These are phyloP conservation scores for Phymatocera aterrima DNA, from an alignment of 2,888 invertebrate species.

Conservation along the genomic window DNA sequence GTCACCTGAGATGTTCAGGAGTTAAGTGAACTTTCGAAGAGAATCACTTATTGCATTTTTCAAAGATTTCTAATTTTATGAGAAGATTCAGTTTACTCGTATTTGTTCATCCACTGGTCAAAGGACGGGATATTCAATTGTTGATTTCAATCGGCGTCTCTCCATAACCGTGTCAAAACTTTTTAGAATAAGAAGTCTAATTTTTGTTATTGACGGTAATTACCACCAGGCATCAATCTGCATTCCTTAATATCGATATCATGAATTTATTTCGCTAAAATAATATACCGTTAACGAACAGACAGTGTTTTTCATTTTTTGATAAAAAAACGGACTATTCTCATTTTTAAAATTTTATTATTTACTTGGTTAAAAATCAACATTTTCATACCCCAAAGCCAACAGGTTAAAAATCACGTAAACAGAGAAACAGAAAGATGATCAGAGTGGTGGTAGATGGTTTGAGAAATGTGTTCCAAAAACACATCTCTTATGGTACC, in stretches of 20 bases:
- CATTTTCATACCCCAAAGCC: not conserved
- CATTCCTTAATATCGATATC: conserved; percentile 14
- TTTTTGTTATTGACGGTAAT: not conserved
- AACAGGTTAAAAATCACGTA: conserved; percentile 6
- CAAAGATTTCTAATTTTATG: not conserved
- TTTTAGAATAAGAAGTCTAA: not conserved
- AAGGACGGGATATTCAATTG: not conserved
- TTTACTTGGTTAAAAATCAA: conserved; percentile 15
- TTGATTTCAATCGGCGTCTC: not conserved
- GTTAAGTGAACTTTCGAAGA: not conserved
- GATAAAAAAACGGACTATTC: not conserved
- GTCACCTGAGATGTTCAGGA: not conserved
- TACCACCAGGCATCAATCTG: not conserved
- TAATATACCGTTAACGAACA: not conserved
- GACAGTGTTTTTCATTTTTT: not conserved
- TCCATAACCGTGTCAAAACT: conserved; percentile 25
- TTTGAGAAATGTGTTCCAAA: conserved; percentile 12
- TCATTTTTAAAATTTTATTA: conserved; percentile 14
- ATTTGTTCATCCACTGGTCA: not conserved
- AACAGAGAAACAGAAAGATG: too few relatives aligned
- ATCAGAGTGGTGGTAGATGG: not conserved
- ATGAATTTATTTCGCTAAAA: not conserved
- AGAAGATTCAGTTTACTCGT: not conserved
- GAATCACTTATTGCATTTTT: conserved; percentile 7
- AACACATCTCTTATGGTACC: not conserved